Base-by-base conservation (phyloP, 2,888 invertebrate species). In the Alloscopus bannaensis region DNA sequence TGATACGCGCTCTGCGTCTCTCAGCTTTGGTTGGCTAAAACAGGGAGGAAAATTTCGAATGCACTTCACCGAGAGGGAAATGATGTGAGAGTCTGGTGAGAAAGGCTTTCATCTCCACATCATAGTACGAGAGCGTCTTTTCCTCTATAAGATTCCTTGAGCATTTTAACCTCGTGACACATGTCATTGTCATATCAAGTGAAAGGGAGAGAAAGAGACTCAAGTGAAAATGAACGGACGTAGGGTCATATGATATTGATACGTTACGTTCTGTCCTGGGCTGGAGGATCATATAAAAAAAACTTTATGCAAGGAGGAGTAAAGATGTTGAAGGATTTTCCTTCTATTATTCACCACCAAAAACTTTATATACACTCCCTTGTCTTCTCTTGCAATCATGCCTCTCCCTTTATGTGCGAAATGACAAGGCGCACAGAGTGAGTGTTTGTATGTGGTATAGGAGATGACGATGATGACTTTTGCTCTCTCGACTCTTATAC, bases 161-260 rank as follows among this genome's bases (percentile, higher is more conserved):
- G 45, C 76, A 76, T 76, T 76, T 60, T 78, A 82, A 76, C 83
- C 82, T 81, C 81, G 71, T 82, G 84, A 84, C 83, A 84, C 82
- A 82, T 83, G 84, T 84, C 84, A 83, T 80, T 82, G 76, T 82
- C 81, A 71, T 79, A 78, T 81, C 81, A 83, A 75, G 78, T 40
- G 60, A 70, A 42, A 55, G 45, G 28, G 65, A 65, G 62, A 62
- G 45, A 47, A 52, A 45, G 57, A 64, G 62, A 69, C 68, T 71
- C 71, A 79, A 83, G 75, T 75, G 80, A 76, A 83, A 83, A 79
- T 77, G 70, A 83, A 72, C 77, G 71, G 71, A 71, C 75, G 71
- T 65, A 72, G 60, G 71, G 76, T 69, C 68, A 76, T 66, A 75
- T 47, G 57, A 66, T 75, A 66, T 65, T 65, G 73, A 65, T 75